These are phyloP conservation scores for Stramonita haemastoma DNA, from an alignment of 2,888 invertebrate species.

Conservation along the genomic window DNA sequence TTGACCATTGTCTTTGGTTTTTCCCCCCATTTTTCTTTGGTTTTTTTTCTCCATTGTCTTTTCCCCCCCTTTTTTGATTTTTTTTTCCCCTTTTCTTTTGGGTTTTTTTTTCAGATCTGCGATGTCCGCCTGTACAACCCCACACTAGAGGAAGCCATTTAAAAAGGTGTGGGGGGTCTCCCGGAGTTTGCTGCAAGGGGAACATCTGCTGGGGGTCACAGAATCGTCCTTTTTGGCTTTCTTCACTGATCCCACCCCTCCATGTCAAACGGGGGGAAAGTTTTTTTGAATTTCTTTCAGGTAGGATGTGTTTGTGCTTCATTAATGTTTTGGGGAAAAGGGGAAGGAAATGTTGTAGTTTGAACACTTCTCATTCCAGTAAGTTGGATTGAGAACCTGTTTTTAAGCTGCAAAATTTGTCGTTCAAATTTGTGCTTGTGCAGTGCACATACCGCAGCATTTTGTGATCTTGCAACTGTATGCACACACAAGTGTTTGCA, in stretches of 20 bases:
- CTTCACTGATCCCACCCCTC: conserved; percentile 56
- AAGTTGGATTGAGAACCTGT: too few relatives aligned
- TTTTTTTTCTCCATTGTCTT: background rate
- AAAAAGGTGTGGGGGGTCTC: conserved; percentile 61
- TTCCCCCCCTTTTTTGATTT: too few relatives aligned
- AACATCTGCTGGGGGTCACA: conserved; percentile 61
- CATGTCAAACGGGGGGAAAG: conserved; percentile 57
- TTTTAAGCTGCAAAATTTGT: too few relatives aligned
- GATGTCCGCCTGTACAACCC: conserved; percentile 63
- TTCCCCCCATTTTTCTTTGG: too few relatives aligned
- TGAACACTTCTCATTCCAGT: too few relatives aligned
- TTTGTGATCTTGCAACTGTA: background rate
- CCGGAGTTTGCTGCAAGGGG: conserved; percentile 60
- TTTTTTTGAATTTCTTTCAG: conserved; percentile 63
- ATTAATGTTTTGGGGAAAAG: too few relatives aligned
- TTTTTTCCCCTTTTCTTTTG: too few relatives aligned
- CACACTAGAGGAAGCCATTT: conserved; percentile 59
- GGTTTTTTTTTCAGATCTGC: conserved; percentile 49
- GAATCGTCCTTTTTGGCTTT: conserved; percentile 60
- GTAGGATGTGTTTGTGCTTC: background rate
- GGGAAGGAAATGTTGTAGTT: too few relatives aligned
- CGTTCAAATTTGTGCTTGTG: too few relatives aligned
- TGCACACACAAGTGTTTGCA: background rate
- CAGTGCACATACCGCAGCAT: too few relatives aligned
- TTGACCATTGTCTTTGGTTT: too few relatives aligned